Evolutionary conservation across 2,797 vertebrate species (phyloP).

Genomic region (Mastacembelus armatus): DNA sequence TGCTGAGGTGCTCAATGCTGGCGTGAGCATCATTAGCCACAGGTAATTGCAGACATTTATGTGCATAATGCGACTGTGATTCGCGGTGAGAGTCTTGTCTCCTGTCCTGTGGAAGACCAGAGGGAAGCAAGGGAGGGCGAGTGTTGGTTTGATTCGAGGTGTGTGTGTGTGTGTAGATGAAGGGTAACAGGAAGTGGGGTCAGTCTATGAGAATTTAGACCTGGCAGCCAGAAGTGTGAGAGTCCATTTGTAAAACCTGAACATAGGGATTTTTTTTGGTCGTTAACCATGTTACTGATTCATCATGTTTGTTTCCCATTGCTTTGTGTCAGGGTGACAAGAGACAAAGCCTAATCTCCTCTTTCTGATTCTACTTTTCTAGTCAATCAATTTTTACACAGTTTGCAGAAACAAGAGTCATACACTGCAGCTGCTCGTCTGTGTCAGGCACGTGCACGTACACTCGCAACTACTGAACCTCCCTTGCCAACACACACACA

Average conservation of each 20-base stretch:
- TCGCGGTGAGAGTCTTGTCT: constrained; percentile 31
- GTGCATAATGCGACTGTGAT: constrained; percentile 48
- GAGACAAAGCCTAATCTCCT: constrained; percentile 39
- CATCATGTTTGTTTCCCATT: constrained; percentile 10
- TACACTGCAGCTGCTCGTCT: constrained; percentile 24
- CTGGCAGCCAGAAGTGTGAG: not conserved
- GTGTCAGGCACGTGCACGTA: constrained; percentile 27
- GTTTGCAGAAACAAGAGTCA: constrained; percentile 48
- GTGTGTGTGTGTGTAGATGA: not conserved
- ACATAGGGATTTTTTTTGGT: not conserved
- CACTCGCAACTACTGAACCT: no score
- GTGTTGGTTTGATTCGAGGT: not conserved
- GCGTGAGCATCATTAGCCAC: constrained; percentile 67
- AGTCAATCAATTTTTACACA: constrained; percentile 68
- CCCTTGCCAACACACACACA: no score
- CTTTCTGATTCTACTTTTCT: constrained; percentile 26
- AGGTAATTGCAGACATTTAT: constrained; percentile 76
- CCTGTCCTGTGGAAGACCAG: not conserved
- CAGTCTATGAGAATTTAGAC: not conserved
- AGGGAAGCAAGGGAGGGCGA: constrained; percentile 33
- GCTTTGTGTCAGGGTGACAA: constrained; percentile 28
- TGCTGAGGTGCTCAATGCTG: constrained; percentile 40
- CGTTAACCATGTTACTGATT: not conserved
- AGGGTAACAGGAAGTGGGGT: not conserved
- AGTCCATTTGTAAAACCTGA: constrained; percentile 32